Evolutionary conservation across 2,113 vertebrate genomes (phyloP), one percentile per base, ranked within the genome.

Genomic region (Heliornis fulica): DNA sequence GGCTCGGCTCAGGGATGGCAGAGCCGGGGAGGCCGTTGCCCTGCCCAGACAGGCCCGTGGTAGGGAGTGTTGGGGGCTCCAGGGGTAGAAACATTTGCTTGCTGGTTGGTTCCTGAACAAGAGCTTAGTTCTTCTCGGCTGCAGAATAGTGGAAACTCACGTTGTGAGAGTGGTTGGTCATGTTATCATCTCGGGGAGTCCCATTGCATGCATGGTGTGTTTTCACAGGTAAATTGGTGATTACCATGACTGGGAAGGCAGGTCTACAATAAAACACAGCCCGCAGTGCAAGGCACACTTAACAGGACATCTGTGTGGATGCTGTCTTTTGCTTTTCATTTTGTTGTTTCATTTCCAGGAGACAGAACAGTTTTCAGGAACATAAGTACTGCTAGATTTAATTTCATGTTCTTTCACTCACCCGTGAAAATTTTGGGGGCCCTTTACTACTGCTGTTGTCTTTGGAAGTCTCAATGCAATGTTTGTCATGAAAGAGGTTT

Each of bases 31-130:
- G n/a, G 29, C 36, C 48, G 34, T 21, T 9, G 32, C 60, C 11
- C 4, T 20, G 81, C 5, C 32, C 11, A 2, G 45, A 20, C 59
- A 1, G 36, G 77, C 12, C 11, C 38, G 53, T 3, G 78, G 18
- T 5, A 1, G 63, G 56, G 31, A 2, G 56, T 3, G 34, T 17
- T 21, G 51, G 3, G 82, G 36, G 8, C 29, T 8, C 34, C 48
- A 0, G 68, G 18, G 2, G 3, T 3, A 1, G 51, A 23, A 32
- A 1, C 50, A 0, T 2, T 3, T 10, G 4, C 17, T 7, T 20
- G 3, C 7, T 8, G 19, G 14, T 28, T 17, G 0, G 3, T 32
- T 14, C 21, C 29, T 50, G 43, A 25, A 1, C 19, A 5, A 21
- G 4, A 56, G 34, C 34, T 54, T 28, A 25, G 38, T 8, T 41